Evolutionary conservation across 1,140 invertebrate genomes (phyloP), one percentile per base, ranked within the genome.

Genomic region (Zaprionus lachaisei): DNA sequence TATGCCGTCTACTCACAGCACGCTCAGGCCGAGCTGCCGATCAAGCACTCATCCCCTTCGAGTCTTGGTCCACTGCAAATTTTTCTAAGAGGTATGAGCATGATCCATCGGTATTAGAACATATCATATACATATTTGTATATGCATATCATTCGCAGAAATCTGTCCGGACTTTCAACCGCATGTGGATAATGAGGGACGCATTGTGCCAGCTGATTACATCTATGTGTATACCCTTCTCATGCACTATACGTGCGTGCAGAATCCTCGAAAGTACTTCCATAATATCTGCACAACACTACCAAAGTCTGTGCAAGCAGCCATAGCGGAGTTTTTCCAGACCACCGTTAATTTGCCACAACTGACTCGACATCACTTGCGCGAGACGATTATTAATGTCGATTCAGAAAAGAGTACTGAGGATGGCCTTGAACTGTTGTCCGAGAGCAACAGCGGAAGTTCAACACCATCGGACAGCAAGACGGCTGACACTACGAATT

Each of bases 181-280:
- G 1, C 64, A 72, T 20, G n/a, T 77, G 0, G 73, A 84, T 41
- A 37, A 15, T 12, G 20, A 60, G 11, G 79, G 82, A 11, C 61
- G 41, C 6, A 17, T 92, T 2, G 49, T 47, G 22, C 12, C 20
- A 0, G 14, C 65, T 0, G 92, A 93, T 31, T 92, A 90, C 37
- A 6, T 91, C 4, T 86, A 81, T 64, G 66, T 81, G 2, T 93
- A 92, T 28, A 84, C 92, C 0, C 65, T 93, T 2, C 64, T 93
- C 0, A 63, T 93, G 56, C 91, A 93, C 57, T 93, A 86, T 57
- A 66, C 77, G 11, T 93, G 92, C 38, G 80, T 93, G 7, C 86
- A 80, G 38, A 69, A 60, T 49, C 81, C 89, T 1, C 72, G 63
- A n/a, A 47, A 63, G 38, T 61, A 65, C 51, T 89, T 92, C n/a